phyloP scores from a whole-genome alignment of 2,113 vertebrate species.

The Gasterosteus aculeatus region DNA sequence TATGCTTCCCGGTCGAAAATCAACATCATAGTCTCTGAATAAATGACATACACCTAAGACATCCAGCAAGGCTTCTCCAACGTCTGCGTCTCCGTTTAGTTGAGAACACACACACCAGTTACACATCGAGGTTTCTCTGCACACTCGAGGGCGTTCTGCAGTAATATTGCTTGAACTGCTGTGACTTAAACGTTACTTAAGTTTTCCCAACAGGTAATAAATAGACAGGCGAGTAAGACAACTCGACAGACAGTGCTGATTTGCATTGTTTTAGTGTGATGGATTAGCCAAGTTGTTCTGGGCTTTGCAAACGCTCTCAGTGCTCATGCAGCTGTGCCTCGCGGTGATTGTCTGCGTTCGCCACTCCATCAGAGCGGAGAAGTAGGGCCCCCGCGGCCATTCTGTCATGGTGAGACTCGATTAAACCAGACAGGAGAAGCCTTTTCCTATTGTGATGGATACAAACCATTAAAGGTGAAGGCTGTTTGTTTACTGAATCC shows the following conservation, averaged over 20 bases:
- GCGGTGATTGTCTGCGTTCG: background rate
- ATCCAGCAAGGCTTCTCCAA: too few species aligned
- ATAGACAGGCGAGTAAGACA: background rate
- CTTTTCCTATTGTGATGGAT: conserved; percentile 46
- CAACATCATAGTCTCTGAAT: too few species aligned
- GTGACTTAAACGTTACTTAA: too few species aligned
- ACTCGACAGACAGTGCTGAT: background rate
- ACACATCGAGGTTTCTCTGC: too few species aligned
- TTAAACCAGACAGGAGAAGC: conserved; percentile 15
- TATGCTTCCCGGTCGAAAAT: too few species aligned
- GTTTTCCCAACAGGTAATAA: background rate
- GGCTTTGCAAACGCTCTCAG: conserved; percentile 20
- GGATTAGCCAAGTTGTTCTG: conserved; percentile 20
- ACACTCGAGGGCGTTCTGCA: too few species aligned
- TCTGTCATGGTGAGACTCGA: conserved; percentile 53
- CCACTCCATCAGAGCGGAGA: conserved; percentile 37
- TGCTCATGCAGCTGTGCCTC: background rate
- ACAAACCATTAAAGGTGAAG: conserved; percentile 16
- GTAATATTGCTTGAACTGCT: too few species aligned
- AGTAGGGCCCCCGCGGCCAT: conserved; percentile 18
- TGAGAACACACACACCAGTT: too few species aligned
- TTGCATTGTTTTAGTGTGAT: conserved; percentile 12
- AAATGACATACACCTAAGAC: too few species aligned
- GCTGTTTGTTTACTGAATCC: conserved; percentile 22
- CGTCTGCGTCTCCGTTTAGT: too few species aligned